A percentile compares a stretch with the other conserved stretches of the same genome.
These are phyloP conservation scores for Pseudorectes ferrugineus DNA, from an alignment of 2,113 vertebrate genomes.

Conservation along the genomic window DNA sequence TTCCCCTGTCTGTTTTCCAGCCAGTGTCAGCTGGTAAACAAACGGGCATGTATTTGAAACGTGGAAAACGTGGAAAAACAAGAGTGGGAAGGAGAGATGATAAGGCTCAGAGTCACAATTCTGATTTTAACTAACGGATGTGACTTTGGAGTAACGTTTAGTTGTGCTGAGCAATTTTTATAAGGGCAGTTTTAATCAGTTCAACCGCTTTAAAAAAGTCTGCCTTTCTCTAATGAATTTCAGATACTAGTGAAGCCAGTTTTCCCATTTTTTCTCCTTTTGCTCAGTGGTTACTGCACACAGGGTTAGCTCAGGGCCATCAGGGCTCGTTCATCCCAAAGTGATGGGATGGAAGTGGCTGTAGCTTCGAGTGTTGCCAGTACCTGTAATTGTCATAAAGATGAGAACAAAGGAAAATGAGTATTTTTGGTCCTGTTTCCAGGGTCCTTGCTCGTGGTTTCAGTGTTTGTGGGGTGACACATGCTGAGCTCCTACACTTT, in stretches of 20 bases:
- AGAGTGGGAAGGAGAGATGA: not conserved
- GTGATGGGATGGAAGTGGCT: not conserved
- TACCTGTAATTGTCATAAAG: not conserved
- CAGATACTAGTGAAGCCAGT: not conserved
- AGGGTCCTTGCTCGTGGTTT: not conserved
- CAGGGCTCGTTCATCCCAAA: not conserved
- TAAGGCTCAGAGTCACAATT: not conserved
- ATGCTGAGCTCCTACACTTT: not conserved
- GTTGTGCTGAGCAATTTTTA: not conserved
- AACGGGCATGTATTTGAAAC: not conserved
- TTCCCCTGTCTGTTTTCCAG: not conserved
- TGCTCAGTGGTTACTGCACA: not conserved
- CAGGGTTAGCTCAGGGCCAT: not conserved
- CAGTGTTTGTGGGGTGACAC: not conserved
- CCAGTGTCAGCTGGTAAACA: not conserved
- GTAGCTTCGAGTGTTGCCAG: not conserved
- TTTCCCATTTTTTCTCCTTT: not conserved
- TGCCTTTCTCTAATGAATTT: not conserved
- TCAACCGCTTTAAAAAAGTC: not conserved
- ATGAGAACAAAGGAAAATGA: not conserved
- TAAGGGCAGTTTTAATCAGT: not conserved
- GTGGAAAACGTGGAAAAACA: not conserved
- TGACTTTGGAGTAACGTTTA: not conserved
- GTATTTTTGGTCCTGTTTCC: rapidly evolving
- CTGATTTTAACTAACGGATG: not conserved